A percentile compares a stretch with the other conserved stretches of the same genome.
Conservation (phyloP, 2,797 vertebrate genomes). For the Gastrophryne carolinensis region DNA sequence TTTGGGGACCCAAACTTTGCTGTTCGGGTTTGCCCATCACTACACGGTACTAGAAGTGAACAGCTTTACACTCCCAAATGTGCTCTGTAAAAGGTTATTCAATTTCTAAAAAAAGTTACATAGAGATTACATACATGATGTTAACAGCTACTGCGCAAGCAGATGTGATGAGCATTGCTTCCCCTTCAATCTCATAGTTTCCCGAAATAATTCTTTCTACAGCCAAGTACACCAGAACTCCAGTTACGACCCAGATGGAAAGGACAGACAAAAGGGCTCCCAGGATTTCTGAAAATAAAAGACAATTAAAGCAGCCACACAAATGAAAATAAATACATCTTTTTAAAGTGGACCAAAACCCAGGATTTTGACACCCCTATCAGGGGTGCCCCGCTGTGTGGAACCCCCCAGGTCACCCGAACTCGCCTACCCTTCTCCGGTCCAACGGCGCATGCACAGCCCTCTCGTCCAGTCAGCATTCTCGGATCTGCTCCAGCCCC, state of each 20-base stretch:
- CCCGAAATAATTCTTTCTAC: constrained; percentile 73
- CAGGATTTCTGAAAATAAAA: constrained; percentile 77
- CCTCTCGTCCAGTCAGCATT: too few species aligned
- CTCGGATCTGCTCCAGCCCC: too few species aligned
- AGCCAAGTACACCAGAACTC: constrained; percentile 78
- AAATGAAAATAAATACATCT: background rate
- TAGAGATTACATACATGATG: constrained; percentile 73
- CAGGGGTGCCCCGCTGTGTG: too few species aligned
- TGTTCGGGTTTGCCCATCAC: too few species aligned
- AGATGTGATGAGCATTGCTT: constrained; percentile 84
- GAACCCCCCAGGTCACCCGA: too few species aligned
- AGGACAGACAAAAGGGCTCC: constrained; percentile 82
- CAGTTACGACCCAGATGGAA: constrained; percentile 87
- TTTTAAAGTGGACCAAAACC: background rate
- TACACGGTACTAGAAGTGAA: too few species aligned
- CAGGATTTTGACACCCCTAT: too few species aligned
- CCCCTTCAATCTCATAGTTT: constrained; percentile 78
- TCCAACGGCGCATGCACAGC: too few species aligned
- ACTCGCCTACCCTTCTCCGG: too few species aligned
- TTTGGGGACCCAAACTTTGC: too few species aligned
- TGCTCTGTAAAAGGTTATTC: too few species aligned
- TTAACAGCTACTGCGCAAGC: constrained; percentile 83
- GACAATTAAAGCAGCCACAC: background rate
- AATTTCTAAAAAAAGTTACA: background rate
- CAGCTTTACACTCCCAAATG: too few species aligned